phyloP scores from a whole-genome alignment of 2,797 vertebrate genomes.

The Cetoscarus ocellatus region DNA sequence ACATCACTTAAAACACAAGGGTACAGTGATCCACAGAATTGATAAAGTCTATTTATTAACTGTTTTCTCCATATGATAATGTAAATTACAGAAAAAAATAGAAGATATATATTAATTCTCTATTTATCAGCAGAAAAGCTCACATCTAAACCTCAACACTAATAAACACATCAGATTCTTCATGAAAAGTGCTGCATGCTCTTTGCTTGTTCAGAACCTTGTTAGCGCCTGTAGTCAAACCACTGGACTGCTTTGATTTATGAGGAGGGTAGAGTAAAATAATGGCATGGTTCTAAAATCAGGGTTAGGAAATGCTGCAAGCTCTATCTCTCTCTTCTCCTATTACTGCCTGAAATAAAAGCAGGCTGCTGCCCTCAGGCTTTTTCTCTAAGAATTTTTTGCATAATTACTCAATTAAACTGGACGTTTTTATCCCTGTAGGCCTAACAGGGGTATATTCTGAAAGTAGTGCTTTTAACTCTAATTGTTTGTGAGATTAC shows the following conservation, averaged over 20 bases:
- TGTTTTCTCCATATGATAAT: no score
- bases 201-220: constrained; percentile 24
- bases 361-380: not conserved
- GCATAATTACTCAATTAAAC: constrained; percentile 15
- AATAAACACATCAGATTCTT: not conserved
- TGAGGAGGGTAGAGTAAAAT: constrained; percentile 46
- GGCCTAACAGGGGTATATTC: not conserved
- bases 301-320: constrained; percentile 25
- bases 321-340: constrained; percentile 16
- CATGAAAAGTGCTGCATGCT: not conserved
- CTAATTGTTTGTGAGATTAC: no score
- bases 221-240: constrained; percentile 39
- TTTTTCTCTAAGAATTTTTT: not conserved
- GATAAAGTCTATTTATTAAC: not conserved
- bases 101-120: not conserved
- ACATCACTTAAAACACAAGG: not conserved
- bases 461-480: not conserved
- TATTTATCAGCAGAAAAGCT: not conserved
- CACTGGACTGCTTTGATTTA: constrained; percentile 52
- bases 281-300: constrained; percentile 51
- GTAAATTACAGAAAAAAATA: not conserved
- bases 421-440: not conserved
- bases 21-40: not conserved
- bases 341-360: constrained; percentile 1
- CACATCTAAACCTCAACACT: constrained; percentile 3